Base-by-base conservation (phyloP, 2,888 invertebrate genomes). In the Mycalesis mineus region DNA sequence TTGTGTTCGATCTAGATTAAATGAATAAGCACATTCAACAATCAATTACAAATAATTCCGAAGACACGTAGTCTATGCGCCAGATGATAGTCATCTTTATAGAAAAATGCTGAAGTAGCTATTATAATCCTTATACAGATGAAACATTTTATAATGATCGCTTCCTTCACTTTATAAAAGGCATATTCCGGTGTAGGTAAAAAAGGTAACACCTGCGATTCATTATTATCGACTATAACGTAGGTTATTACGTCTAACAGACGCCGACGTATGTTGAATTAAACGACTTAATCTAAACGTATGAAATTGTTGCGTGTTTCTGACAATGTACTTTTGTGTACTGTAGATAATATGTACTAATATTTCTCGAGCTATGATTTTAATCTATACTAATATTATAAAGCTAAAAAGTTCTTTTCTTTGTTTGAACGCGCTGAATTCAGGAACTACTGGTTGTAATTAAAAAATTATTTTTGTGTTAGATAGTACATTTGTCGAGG, bases 121-220 rank as follows among this genome's bases (percentile, higher is more conserved):
- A 31, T 51, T 51, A 33, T 15, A 40, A 22, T 51, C 50, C 50
- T 31, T 51, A 40, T 51, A 51, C 50, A 40, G 50, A 51, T 51
- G 29, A 40, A 40, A 15, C 40, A 29, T 41, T 41, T 41, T 51
- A 40, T 51, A 51, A 51, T 51, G 14, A n/a, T 40, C 9, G 28
- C 14, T 51, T 40, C 49, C 49, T 49, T n/a, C 15, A 17, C 36
- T 9, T 29, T 40, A 15, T 50, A 50, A 29, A 50, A 15, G 39
- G 50, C 13, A 5, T 29, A 50, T 50, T 50, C 50, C 40, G 22
- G 14, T 14, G 40, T 29, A 13, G 37, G 37, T 17, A 50, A 50
- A 40, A 39, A 40, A 50, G 11, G 11, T 22, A 22, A 29, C 50
- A 39, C 39, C 28, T 50, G 39, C 39, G 9, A 14, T 48, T 39